phyloP scores from a whole-genome alignment of 2,797 vertebrate genomes.

The Pipistrellus kuhlii region DNA sequence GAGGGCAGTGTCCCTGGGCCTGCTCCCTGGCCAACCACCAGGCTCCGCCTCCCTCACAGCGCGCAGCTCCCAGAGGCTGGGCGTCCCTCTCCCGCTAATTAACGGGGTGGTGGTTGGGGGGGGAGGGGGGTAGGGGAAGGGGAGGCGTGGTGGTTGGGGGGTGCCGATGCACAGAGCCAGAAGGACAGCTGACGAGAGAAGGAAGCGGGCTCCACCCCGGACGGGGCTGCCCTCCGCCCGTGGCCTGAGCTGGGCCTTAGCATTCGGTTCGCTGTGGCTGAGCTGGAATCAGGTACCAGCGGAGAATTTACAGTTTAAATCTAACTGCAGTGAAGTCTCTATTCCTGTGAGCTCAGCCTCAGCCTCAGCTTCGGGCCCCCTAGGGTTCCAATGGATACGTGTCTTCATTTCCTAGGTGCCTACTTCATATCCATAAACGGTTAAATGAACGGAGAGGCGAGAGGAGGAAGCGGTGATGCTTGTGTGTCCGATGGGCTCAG shows the following conservation, averaged over 20 bases:
- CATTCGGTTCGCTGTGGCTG: constrained; percentile 35
- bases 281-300: constrained; percentile 79
- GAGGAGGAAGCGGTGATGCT: no score
- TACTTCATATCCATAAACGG: no score
- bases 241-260: neutral
- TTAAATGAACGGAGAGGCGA: neutral
- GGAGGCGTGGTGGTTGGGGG: no score
- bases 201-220: constrained; percentile 78
- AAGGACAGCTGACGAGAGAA: neutral
- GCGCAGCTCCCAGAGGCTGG: neutral
- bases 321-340: constrained; percentile 83
- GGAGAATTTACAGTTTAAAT: constrained; percentile 79
- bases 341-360: constrained; percentile 70
- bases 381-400: neutral
- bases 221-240: constrained; percentile 82
- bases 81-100: neutral
- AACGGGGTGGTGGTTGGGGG: neutral
- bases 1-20: neutral
- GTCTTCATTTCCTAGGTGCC: neutral
- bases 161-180: no score
- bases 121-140: no score
- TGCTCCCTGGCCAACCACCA: neutral
- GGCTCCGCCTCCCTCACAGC: neutral
- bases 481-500: rapidly evolving
- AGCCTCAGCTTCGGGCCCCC: neutral